phyloP scores from a whole-genome alignment of 2,797 vertebrate species.

The Pipistrellus kuhlii region DNA sequence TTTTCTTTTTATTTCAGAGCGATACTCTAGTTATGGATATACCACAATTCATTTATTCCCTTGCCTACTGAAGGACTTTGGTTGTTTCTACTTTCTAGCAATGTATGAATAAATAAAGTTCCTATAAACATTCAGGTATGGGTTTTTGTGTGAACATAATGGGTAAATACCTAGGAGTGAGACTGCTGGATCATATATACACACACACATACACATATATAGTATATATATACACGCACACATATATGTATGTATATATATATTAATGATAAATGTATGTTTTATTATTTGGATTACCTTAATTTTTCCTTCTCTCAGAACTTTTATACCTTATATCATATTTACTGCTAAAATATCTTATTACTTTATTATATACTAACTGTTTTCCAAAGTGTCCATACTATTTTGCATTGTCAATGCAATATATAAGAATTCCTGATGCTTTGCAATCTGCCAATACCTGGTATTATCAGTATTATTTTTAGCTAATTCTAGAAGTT shows the following conservation, averaged over 20 bases:
- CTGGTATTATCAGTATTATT: not conserved
- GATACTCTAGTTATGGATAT: not conserved
- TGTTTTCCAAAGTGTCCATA: not conserved
- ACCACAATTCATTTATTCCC: not conserved
- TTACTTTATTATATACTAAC: not conserved
- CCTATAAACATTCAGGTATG: not conserved
- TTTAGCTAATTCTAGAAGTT: conserved; percentile 28
- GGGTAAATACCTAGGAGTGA: not conserved
- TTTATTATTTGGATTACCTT: not conserved
- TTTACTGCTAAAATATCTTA: conserved; percentile 12
- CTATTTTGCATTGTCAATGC: not conserved
- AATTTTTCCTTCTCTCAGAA: conserved; percentile 29
- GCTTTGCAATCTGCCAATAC: not conserved
- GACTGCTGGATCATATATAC: not conserved
- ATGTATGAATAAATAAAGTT: not conserved
- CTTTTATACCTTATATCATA: conserved; percentile 3
- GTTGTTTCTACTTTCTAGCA: not conserved
- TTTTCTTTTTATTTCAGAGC: conserved; percentile 14
- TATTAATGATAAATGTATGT: not conserved
- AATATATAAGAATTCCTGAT: not conserved
- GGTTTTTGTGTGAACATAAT: not conserved
- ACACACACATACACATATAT: too few species aligned
- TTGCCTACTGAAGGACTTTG: not conserved
- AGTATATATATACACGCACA: not conserved
- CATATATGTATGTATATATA: too few species aligned